Base-by-base conservation (phyloP, 2,113 vertebrate species). In the Pedionomus torquatus region DNA sequence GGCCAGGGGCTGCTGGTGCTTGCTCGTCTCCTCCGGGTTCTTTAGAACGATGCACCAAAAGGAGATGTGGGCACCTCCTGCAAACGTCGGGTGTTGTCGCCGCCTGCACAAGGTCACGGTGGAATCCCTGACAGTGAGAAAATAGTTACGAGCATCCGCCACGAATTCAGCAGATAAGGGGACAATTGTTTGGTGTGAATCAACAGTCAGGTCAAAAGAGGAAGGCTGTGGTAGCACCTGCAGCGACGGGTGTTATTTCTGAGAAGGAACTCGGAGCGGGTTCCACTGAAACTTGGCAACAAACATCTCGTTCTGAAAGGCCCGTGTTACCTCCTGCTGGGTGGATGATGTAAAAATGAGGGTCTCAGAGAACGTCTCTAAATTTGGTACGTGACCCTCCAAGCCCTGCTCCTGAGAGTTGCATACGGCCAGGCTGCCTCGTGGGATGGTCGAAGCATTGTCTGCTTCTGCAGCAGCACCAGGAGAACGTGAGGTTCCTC, bases 371-470 rank as follows among this genome's bases (percentile, higher is more conserved):
- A 41, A 60, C 0, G 6, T 25, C 23, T 46, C 68, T 28, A 11
- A 60, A 41, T 25, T 19, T 1, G 4, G 49, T 58, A 31, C 23
- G n/a, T 6, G 13, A 41, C 24, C 58, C 74, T 10, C 18, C 24
- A 58, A 6, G 3, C 6, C 8, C 37, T 13, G 49, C 33, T 68
- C 26, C 69, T 4, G 18, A 24, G 71, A 83, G 54, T 25, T 51
- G 69, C 35, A 3, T 1, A 33, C 66, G 48, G 43, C 52, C 28
- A 35, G 24, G 77, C 25, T 64, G 55, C 21, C 51, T 7, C 20
- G 51, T 4, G 10, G 21, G 16, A 3, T 0, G 12, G 11, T 4
- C 11, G 0, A n/a, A 18, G 37, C 8, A 5, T 7, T 35, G 13
- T 61, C 60, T 37, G 37, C 37, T 49, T 26, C 57, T 64, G 58